Evolutionary conservation across 2,797 vertebrate genomes (phyloP).

Genomic region (Netta rufina): DNA sequence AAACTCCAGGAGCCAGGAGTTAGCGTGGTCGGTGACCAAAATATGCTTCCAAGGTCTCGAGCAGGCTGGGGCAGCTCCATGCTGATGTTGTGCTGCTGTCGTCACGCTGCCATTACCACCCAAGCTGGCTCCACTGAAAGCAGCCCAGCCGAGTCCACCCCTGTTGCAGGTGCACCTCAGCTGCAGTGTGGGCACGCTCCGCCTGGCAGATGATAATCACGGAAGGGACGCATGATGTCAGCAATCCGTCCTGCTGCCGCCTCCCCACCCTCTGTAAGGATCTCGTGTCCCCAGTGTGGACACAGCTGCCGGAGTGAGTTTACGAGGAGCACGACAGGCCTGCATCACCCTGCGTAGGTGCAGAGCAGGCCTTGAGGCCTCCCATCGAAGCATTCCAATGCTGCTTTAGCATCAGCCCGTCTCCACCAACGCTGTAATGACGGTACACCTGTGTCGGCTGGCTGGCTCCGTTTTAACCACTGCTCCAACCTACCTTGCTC

Average conservation of each 20-base stretch:
- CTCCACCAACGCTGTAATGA: neutral
- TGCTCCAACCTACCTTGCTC: neutral
- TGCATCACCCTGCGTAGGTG: neutral
- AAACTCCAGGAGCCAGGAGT: neutral
- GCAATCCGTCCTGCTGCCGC: accelerated
- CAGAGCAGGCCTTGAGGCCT: neutral
- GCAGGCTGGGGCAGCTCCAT: neutral
- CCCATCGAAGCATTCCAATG: neutral
- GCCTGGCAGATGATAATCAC: neutral
- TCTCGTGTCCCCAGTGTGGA: neutral
- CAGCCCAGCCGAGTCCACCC: neutral
- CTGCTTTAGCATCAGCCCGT: neutral
- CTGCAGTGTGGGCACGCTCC: neutral
- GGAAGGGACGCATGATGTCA: accelerated
- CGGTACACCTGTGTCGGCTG: neutral
- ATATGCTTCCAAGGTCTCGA: accelerated
- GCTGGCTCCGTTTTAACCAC: neutral
- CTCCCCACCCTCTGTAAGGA: neutral
- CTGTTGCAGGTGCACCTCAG: neutral
- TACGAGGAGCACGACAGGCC: neutral
- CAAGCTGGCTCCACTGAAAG: accelerated
- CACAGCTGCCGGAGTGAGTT: neutral
- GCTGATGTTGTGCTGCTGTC: neutral
- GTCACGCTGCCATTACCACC: neutral
- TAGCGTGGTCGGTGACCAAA: neutral